Percentiles rank a stretch among this genome's conserved stretches.
These are phyloP conservation scores for Oncorhynchus kisutch DNA, from an alignment of 2,113 vertebrate species.

Conservation along the genomic window DNA sequence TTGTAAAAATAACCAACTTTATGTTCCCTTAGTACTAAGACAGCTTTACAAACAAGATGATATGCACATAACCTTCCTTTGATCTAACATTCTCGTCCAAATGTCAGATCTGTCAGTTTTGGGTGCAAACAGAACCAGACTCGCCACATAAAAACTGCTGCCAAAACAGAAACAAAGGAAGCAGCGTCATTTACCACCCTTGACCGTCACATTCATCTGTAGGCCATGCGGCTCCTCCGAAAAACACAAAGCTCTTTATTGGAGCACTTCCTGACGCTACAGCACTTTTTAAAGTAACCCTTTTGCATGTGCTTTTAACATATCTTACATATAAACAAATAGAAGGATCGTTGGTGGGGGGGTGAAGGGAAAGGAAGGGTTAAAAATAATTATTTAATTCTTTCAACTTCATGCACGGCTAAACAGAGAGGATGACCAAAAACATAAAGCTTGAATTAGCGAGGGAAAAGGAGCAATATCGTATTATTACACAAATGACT, in stretches of 20 bases:
- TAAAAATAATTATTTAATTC: slow-evolving; percentile 44
- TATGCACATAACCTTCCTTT: slow-evolving; percentile 87
- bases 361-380: neutral
- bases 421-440: slow-evolving; percentile 75
- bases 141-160: slow-evolving; percentile 47
- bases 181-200: slow-evolving; percentile 57
- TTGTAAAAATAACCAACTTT: slow-evolving; percentile 82
- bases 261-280: slow-evolving; percentile 75
- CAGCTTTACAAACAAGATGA: slow-evolving; percentile 95
- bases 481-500: slow-evolving; percentile 85
- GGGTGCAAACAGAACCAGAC: slow-evolving; percentile 25
- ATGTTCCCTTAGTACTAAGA: slow-evolving; percentile 83
- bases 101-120: slow-evolving; percentile 67
- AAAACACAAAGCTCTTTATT: neutral
- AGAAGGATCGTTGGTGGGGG: neutral
- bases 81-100: slow-evolving; percentile 65
- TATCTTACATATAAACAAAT: slow-evolving; percentile 75
- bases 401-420: slow-evolving; percentile 83
- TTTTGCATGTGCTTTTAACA: slow-evolving; percentile 29
- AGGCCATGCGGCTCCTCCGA: slow-evolving; percentile 35
- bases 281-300: slow-evolving; percentile 61
- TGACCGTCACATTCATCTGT: slow-evolving; percentile 73
- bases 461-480: slow-evolving; percentile 73
- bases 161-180: slow-evolving; percentile 59
- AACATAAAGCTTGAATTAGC: slow-evolving; percentile 77